Conservation (phyloP, 1,140 invertebrate genomes). For the Drosophila gunungcola region DNA sequence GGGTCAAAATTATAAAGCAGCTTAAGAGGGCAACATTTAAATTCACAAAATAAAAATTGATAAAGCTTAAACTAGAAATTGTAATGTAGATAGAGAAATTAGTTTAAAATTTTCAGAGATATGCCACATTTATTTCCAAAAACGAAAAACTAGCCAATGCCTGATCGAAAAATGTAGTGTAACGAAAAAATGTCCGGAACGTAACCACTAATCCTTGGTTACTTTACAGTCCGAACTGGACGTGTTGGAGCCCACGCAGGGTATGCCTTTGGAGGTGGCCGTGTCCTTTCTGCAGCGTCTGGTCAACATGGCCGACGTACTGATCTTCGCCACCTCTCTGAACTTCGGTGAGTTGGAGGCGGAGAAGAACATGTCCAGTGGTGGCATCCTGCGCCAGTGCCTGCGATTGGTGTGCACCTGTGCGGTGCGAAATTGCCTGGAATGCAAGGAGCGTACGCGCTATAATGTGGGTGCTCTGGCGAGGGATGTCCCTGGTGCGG, state of each 20-base stretch:
- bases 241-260: conserved; percentile 99
- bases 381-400: conserved; percentile 98
- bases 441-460: conserved; percentile 96
- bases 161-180: neutral
- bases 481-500: conserved; percentile 85
- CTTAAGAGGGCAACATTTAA: too few species aligned
- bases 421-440: conserved; percentile 98
- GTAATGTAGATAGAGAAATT: too few species aligned
- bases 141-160: too few species aligned
- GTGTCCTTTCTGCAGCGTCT: conserved; percentile 98
- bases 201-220: neutral
- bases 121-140: too few species aligned
- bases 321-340: conserved; percentile 98
- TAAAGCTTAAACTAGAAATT: too few species aligned
- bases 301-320: conserved; percentile 98
- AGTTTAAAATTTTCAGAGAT: too few species aligned
- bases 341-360: conserved; percentile 99
- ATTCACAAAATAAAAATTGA: too few species aligned
- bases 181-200: too few species aligned
- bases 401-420: conserved; percentile 98
- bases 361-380: conserved; percentile 99
- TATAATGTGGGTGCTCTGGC: conserved; percentile 79
- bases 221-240: conserved; percentile 97
- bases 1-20: too few species aligned
- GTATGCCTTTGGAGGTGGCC: conserved; percentile 98